Evolutionary conservation across 2,888 invertebrate genomes (phyloP).

Genomic region (Frankliniella intonsa): DNA sequence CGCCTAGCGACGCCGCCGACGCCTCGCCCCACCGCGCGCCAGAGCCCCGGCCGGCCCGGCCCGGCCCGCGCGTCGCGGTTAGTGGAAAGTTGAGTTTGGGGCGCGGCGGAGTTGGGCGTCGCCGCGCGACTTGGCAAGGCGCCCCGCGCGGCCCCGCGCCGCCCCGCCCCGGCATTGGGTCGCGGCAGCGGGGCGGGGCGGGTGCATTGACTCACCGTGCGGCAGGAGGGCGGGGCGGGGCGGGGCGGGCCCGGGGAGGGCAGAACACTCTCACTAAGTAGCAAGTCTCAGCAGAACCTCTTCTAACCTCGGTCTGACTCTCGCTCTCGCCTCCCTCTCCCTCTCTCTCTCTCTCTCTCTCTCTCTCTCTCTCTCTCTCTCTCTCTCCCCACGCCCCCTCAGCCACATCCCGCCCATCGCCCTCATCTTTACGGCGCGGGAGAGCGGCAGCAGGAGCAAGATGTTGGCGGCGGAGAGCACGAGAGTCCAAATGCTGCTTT

Average conservation of each 20-base stretch:
- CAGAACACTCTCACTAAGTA: constrained; percentile 23
- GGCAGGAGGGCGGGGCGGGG: background rate
- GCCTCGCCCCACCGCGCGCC: background rate
- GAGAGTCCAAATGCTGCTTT: too few relatives aligned
- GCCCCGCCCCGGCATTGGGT: background rate
- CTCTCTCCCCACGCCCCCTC: background rate
- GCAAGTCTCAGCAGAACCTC: background rate
- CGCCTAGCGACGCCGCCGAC: background rate
- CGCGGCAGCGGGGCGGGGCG: background rate
- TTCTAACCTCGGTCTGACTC: background rate
- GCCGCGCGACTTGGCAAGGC: background rate
- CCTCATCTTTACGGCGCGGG: too few relatives aligned
- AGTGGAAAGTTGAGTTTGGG: constrained; percentile 24
- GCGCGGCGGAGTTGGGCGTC: background rate
- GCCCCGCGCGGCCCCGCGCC: background rate
- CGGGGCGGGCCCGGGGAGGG: background rate
- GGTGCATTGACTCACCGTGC: constrained; percentile 8
- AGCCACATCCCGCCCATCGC: too few relatives aligned
- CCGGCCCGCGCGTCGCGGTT: background rate
- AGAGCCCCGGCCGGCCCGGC: background rate
- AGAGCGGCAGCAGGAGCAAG: too few relatives aligned
- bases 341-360: background rate
- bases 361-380: background rate
- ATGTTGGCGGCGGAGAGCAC: too few relatives aligned
- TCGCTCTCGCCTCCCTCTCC: background rate